Conservation (phyloP, 2,888 invertebrate genomes). For the Morpho deidamia region DNA sequence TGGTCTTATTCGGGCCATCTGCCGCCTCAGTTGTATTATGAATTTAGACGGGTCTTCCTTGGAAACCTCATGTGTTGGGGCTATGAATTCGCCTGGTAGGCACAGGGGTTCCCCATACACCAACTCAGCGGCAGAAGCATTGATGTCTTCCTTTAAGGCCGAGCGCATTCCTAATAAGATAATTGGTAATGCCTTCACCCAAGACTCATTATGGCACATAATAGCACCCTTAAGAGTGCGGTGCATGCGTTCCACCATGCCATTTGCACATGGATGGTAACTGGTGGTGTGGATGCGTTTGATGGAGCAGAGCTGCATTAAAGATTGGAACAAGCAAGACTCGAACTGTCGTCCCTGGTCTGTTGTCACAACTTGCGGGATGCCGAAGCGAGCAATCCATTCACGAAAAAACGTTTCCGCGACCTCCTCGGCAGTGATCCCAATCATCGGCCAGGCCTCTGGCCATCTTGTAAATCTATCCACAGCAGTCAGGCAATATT, state of each 20-base stretch:
- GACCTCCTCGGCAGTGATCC: too few species aligned
- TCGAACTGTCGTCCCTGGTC: constrained; percentile 2
- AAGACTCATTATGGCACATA: constrained; percentile 18
- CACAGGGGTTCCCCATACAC: constrained; percentile 27
- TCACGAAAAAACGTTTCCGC: too few species aligned
- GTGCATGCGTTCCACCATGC: constrained; percentile 30
- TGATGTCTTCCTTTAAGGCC: constrained; percentile 17
- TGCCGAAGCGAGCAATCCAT: constrained; percentile 33
- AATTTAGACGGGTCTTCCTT: not conserved
- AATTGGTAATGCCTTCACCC: constrained; percentile 21
- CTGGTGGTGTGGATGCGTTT: constrained; percentile 27
- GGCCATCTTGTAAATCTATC: too few species aligned
- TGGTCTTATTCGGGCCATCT: not conserved
- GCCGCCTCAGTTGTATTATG: not conserved
- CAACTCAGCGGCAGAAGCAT: constrained; percentile 26
- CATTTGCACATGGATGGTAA: too few species aligned
- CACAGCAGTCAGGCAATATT: too few species aligned
- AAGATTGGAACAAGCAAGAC: constrained; percentile 29
- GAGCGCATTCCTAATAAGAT: constrained; percentile 22
- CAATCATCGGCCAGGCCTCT: too few species aligned
- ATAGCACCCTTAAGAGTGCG: constrained; percentile 17
- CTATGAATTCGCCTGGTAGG: constrained; percentile 24
- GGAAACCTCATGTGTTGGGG: not conserved
- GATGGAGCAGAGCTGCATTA: constrained; percentile 17
- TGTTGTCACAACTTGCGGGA: constrained; percentile 32